Percentiles rank a stretch among this genome's conserved stretches.
Evolutionary conservation across 2,888 invertebrate genomes (phyloP).

Genomic region (Seira musarum): DNA sequence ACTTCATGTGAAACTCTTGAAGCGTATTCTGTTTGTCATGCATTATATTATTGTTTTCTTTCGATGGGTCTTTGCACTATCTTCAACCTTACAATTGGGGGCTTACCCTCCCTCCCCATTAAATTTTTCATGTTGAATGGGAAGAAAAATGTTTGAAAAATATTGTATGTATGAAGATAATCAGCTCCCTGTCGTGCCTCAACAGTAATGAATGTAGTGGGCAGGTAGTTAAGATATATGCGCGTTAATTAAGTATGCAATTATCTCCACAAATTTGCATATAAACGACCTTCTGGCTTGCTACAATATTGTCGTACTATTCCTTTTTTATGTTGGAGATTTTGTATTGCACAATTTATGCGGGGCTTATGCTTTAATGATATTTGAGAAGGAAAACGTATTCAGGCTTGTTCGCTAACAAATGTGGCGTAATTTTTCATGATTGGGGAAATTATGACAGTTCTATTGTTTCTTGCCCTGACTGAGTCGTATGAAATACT

Average conservation of each 20-base stretch:
- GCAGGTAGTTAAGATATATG: constrained; percentile 50
- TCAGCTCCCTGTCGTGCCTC: neutral
- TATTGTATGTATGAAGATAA: too few relatives aligned
- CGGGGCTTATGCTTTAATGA: neutral
- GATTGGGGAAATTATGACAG: too few relatives aligned
- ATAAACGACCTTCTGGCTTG: constrained; percentile 44
- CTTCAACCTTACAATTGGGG: constrained; percentile 23
- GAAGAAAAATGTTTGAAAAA: too few relatives aligned
- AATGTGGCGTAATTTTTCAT: too few relatives aligned
- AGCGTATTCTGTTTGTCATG: neutral
- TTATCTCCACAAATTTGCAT: constrained; percentile 51
- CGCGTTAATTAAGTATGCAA: constrained; percentile 55
- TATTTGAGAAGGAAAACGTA: too few relatives aligned
- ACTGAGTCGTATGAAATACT: too few relatives aligned
- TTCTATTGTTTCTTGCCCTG: too few relatives aligned
- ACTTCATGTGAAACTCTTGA: neutral
- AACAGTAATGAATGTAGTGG: constrained; percentile 6
- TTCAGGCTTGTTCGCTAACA: too few relatives aligned
- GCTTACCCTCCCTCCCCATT: constrained; percentile 51
- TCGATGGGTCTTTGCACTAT: constrained; percentile 47
- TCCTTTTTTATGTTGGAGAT: constrained; percentile 13
- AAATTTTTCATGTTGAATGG: neutral
- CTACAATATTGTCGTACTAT: constrained; percentile 29
- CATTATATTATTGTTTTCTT: too few relatives aligned
- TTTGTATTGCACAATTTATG: neutral